Evolutionary conservation across 2,888 invertebrate genomes (phyloP).

Genomic region (Smittia aterrima): DNA sequence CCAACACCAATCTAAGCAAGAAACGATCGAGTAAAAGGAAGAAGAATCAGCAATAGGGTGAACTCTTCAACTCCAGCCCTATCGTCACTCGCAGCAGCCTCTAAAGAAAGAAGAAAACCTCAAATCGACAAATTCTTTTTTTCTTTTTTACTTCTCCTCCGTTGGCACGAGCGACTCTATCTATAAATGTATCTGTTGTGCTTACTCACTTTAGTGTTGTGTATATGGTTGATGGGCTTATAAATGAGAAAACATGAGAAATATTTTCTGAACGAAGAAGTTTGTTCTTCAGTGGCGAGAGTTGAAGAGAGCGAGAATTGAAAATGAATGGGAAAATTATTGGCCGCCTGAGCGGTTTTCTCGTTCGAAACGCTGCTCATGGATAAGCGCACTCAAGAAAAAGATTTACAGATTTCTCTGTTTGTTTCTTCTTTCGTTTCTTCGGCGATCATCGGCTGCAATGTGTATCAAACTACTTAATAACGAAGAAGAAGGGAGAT

Average conservation of each 20-base stretch:
- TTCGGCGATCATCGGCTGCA: not conserved
- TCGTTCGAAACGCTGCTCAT: not conserved
- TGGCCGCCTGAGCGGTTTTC: constrained; percentile 11
- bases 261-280: not conserved
- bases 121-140: not conserved
- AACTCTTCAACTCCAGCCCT: not conserved
- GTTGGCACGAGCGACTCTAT: constrained; percentile 39
- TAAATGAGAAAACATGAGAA: not conserved
- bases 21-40: not conserved
- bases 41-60: too few species aligned
- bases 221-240: constrained; percentile 3
- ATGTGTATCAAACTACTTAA: constrained; percentile 34
- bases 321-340: constrained; percentile 11
- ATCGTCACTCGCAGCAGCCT: not conserved
- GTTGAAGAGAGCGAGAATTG: not conserved
- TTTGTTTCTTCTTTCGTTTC: constrained; percentile 8
- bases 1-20: constrained; percentile 7
- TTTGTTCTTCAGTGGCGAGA: not conserved
- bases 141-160: not conserved
- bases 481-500: constrained; percentile 29
- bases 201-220: constrained; percentile 16
- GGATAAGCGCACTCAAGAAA: constrained; percentile 1
- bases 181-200: constrained; percentile 39
- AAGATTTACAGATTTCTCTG: not conserved
- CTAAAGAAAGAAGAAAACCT: not conserved